Evolutionary conservation across 2,113 vertebrate genomes (phyloP).

Genomic region (Odontophorus gujanensis): DNA sequence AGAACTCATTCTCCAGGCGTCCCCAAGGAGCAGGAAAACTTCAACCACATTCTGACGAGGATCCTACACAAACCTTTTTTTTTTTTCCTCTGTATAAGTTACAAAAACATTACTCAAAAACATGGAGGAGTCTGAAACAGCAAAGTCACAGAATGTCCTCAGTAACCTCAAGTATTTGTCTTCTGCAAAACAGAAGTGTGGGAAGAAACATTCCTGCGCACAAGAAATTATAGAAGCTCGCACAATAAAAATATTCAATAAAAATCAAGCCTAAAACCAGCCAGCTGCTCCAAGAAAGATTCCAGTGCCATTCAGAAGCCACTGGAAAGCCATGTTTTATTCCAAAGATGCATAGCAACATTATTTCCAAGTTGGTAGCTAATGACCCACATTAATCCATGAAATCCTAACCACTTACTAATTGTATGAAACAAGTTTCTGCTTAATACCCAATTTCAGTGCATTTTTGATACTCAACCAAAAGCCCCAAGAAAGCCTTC

Average conservation of each 20-base stretch:
- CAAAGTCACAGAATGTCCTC: neutral
- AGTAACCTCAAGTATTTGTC: neutral
- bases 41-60: neutral
- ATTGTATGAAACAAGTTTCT: neutral
- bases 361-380: neutral
- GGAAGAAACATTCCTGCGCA: neutral
- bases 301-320: neutral
- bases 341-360: rapidly evolving
- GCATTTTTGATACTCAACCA: neutral
- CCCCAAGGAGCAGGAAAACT: neutral
- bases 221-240: neutral
- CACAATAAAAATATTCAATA: neutral
- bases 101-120: neutral
- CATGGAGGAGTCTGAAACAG: neutral
- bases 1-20: neutral
- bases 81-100: neutral
- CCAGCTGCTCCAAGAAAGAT: neutral
- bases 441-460: neutral
- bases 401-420: neutral
- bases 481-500: neutral
- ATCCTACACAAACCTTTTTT: neutral
- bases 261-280: neutral
- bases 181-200: neutral
- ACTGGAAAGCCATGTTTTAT: neutral
- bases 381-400: neutral